These are phyloP conservation scores for Heteronetta atricapilla DNA, from an alignment of 2,113 vertebrate genomes.

Conservation along the genomic window DNA sequence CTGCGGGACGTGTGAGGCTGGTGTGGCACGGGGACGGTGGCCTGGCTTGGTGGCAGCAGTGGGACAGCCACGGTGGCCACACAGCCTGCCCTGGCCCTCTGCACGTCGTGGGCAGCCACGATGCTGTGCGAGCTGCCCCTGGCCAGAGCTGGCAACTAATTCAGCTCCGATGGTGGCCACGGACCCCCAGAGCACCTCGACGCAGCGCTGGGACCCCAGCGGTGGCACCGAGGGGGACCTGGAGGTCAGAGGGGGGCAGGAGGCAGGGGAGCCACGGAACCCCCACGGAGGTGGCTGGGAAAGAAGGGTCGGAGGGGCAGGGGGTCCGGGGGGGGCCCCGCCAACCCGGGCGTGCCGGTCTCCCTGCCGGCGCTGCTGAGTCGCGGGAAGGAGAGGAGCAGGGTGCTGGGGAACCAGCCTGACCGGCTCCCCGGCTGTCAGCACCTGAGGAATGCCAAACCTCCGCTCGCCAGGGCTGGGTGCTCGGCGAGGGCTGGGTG, in stretches of 20 bases:
- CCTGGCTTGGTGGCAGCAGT: background rate
- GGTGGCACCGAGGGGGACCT: background rate
- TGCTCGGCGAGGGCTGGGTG: conserved; percentile 52
- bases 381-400: conserved; percentile 12
- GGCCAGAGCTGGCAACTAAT: too few species aligned
- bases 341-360: background rate
- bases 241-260: background rate
- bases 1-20: background rate
- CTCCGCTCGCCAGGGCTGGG: conserved; percentile 63
- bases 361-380: conserved; percentile 51
- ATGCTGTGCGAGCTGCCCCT: too few species aligned
- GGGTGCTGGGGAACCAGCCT: conserved; percentile 69
- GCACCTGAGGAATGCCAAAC: conserved; percentile 77
- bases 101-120: background rate
- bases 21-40: background rate
- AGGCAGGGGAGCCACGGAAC: background rate
- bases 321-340: background rate
- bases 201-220: accelerated
- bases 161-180: background rate
- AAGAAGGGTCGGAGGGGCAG: accelerated
- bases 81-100: too few species aligned
- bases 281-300: background rate
- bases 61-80: too few species aligned
- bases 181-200: background rate
- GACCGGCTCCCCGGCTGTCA: conserved; percentile 77